phyloP scores from a whole-genome alignment of 2,888 invertebrate species.

The Agonum fuliginosum region DNA sequence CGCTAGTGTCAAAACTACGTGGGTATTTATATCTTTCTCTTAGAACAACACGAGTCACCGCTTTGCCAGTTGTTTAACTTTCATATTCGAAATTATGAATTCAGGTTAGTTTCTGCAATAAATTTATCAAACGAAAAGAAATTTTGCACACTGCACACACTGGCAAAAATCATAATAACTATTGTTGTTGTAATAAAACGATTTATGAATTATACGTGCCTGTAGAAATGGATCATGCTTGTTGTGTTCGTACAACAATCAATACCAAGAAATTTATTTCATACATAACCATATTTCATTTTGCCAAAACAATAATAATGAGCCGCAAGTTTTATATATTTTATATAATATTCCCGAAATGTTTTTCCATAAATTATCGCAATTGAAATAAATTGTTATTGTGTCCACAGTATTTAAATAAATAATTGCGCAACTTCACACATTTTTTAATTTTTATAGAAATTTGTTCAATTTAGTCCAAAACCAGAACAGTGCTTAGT shows the following conservation, averaged over 20 bases:
- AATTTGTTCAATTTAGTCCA: too few relatives aligned
- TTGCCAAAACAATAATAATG: too few relatives aligned
- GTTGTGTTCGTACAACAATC: not conserved
- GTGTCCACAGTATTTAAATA: too few relatives aligned
- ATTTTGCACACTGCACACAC: constrained; percentile 9
- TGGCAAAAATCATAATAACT: constrained; percentile 16
- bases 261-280: too few relatives aligned
- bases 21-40: constrained; percentile 20
- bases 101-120: constrained; percentile 30
- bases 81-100: constrained; percentile 33
- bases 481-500: too few relatives aligned
- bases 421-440: too few relatives aligned
- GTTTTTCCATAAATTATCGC: too few relatives aligned
- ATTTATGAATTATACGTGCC: constrained; percentile 17
- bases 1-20: constrained; percentile 3
- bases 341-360: too few relatives aligned
- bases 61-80: constrained; percentile 16
- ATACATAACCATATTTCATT: too few relatives aligned
- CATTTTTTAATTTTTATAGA: too few relatives aligned
- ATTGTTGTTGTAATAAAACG: constrained; percentile 20
- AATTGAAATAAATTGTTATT: too few relatives aligned
- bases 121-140: constrained; percentile 25
- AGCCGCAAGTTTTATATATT: too few relatives aligned
- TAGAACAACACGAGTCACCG: not conserved
- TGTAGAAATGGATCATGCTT: not conserved